phyloP scores from a whole-genome alignment of 1,140 invertebrate species.

The Brachionus calyciflorus region DNA sequence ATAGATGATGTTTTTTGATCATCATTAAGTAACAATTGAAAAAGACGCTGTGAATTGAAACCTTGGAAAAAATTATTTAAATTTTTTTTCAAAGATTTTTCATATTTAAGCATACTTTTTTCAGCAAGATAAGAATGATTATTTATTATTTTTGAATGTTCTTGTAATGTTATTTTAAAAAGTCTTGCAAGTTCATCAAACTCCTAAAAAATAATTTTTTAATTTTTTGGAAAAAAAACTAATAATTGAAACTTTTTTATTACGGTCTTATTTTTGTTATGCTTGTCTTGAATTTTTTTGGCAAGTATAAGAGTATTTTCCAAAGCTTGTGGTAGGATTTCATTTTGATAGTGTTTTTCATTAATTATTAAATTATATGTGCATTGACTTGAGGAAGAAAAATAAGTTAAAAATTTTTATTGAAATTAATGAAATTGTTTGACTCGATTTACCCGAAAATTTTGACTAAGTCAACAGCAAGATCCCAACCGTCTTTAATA shows the following conservation, averaged over 20 bases:
- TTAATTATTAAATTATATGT: neutral
- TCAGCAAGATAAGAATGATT: slow-evolving; percentile 9
- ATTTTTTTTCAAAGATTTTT: neutral
- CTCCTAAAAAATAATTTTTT: neutral
- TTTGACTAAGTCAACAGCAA: slow-evolving; percentile 24
- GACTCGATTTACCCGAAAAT: slow-evolving; percentile 12
- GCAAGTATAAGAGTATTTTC: slow-evolving; percentile 36
- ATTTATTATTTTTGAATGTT: slow-evolving; percentile 17
- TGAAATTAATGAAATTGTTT: neutral
- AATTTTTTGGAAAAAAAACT: too few relatives aligned
- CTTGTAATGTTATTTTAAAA: neutral
- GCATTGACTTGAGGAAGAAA: neutral
- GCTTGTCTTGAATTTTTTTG: slow-evolving; percentile 38
- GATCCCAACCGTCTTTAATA: slow-evolving; percentile 18
- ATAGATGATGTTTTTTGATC: slow-evolving; percentile 32
- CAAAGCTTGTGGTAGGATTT: neutral
- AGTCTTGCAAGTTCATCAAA: neutral
- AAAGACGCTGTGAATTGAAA: slow-evolving; percentile 23
- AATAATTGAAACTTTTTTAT: neutral
- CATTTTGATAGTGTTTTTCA: slow-evolving; percentile 24
- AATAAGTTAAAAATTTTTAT: neutral
- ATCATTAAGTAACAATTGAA: slow-evolving; percentile 30
- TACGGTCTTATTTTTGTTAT: slow-evolving; percentile 13
- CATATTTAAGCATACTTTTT: neutral
- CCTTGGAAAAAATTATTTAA: neutral